These are phyloP conservation scores for Omphaloscelis lunosa DNA, from an alignment of 2,888 invertebrate species.

Conservation along the genomic window DNA sequence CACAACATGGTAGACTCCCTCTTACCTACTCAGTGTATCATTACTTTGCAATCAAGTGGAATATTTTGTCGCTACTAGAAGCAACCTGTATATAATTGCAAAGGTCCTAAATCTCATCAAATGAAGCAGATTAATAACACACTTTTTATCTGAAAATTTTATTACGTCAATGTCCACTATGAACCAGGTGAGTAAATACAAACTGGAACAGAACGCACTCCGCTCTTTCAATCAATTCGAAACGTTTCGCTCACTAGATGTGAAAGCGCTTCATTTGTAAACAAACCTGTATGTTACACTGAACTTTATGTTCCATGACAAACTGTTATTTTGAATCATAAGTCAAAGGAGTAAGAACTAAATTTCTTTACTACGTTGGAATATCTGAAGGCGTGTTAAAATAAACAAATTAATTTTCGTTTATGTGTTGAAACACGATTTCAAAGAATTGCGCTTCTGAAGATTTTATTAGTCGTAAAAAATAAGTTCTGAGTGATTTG, in stretches of 20 bases:
- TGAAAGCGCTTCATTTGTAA: slow-evolving; percentile 59
- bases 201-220: slow-evolving; percentile 47
- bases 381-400: slow-evolving; percentile 21
- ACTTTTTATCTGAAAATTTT: background rate
- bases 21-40: background rate
- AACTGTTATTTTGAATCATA: slow-evolving; percentile 32
- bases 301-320: slow-evolving; percentile 3
- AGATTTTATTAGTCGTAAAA: slow-evolving; percentile 43
- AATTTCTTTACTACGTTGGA: slow-evolving; percentile 3
- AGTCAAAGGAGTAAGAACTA: background rate
- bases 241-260: slow-evolving; percentile 45
- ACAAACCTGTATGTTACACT: slow-evolving; percentile 45
- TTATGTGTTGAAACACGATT: slow-evolving; percentile 39
- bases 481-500: slow-evolving; percentile 5
- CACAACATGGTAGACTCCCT: background rate
- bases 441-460: slow-evolving; percentile 35
- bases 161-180: background rate
- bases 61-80: background rate
- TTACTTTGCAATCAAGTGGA: background rate
- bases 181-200: slow-evolving; percentile 39
- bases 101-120: background rate
- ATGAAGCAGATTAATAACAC: background rate
- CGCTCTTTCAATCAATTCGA: slow-evolving; percentile 58
- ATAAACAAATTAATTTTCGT: slow-evolving; percentile 44
- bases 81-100: background rate